Conservation (phyloP, 2,113 vertebrate genomes). For the Psittacara wagleri region DNA sequence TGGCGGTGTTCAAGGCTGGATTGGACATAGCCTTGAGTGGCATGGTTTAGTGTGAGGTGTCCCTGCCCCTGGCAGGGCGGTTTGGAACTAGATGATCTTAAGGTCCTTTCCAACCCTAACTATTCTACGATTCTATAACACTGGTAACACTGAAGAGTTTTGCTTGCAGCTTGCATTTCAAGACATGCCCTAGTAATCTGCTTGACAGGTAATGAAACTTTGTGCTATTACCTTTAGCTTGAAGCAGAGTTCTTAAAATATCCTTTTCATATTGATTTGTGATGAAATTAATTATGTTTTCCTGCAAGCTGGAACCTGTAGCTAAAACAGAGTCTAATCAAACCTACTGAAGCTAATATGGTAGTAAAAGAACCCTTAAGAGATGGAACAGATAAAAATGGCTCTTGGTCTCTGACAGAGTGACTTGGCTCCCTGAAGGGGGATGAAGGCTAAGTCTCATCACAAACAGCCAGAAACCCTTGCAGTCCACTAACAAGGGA, state of each 20-base stretch:
- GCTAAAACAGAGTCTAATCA: neutral
- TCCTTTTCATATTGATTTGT: conserved; percentile 63
- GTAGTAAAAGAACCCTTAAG: neutral
- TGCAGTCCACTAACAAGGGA: conserved; percentile 45
- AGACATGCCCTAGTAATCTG: conserved; percentile 14
- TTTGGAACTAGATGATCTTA: no score
- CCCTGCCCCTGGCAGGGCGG: no score
- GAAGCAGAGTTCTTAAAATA: conserved; percentile 62
- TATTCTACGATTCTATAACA: no score
- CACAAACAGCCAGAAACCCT: conserved; percentile 53
- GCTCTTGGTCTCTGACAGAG: neutral
- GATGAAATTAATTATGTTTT: conserved; percentile 64
- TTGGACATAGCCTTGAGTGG: no score
- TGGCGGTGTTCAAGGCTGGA: no score
- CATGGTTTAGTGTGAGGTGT: no score
- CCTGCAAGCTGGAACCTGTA: neutral
- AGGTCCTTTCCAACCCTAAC: no score
- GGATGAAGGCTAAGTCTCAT: conserved; percentile 38
- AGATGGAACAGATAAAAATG: neutral
- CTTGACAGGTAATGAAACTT: conserved; percentile 37
- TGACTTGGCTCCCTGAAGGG: neutral
- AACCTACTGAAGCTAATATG: neutral
- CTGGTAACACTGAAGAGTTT: neutral
- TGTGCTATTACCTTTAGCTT: conserved; percentile 35
- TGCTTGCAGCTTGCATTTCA: conserved; percentile 22